Percentiles rank a stretch among this genome's conserved stretches.
These are phyloP conservation scores for Drosophila suzukii DNA, from an alignment of 1,140 invertebrate species.

Conservation along the genomic window DNA sequence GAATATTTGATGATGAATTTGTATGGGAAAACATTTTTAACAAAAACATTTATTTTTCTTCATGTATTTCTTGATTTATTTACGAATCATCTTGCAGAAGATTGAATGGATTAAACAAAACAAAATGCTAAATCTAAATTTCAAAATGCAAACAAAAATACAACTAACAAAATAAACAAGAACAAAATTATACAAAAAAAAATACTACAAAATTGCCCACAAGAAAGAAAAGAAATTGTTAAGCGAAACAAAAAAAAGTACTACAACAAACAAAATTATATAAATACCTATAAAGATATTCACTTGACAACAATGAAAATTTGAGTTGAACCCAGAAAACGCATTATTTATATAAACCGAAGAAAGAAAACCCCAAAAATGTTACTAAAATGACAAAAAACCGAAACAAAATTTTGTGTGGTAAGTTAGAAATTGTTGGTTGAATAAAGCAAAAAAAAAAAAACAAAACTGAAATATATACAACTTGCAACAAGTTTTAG, in stretches of 20 bases:
- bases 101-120: conserved; percentile 82
- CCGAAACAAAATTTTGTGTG: conserved; percentile 84
- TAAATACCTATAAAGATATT: conserved; percentile 76
- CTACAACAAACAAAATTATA: conserved; percentile 71
- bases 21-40: conserved; percentile 69
- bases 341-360: conserved; percentile 75
- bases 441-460: conserved; percentile 56
- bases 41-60: conserved; percentile 79
- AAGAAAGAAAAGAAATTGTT: conserved; percentile 69
- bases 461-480: conserved; percentile 35
- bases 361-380: conserved; percentile 57
- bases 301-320: conserved; percentile 68
- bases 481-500: conserved; percentile 52
- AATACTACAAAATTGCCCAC: conserved; percentile 67
- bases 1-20: conserved; percentile 54
- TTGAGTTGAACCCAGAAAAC: conserved; percentile 53
- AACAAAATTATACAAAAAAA: conserved; percentile 61
- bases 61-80: conserved; percentile 79
- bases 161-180: conserved; percentile 63
- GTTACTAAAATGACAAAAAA: conserved; percentile 66
- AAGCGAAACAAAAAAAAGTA: conserved; percentile 60
- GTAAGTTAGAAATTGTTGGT: conserved; percentile 84
- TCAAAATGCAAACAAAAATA: conserved; percentile 53
- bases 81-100: conserved; percentile 84
- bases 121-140: conserved; percentile 58